Evolutionary conservation across 2,113 vertebrate genomes (phyloP).

Genomic region (Megaceryle maxima): DNA sequence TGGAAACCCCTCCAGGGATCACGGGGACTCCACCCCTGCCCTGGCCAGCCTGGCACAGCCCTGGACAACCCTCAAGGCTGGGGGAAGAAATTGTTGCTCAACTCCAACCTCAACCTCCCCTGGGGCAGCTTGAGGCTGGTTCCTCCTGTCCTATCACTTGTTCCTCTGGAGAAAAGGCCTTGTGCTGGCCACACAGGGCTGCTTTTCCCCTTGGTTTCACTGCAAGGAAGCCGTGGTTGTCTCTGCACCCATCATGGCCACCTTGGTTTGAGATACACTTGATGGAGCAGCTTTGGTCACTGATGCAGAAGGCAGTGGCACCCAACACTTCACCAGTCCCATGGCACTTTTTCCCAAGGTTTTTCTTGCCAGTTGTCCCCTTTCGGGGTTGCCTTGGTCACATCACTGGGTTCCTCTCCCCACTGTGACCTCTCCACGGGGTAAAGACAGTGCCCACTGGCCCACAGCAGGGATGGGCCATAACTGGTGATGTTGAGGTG

Average conservation of each 20-base stretch:
- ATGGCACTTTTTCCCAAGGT: too few species aligned
- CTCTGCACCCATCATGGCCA: background rate
- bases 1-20: too few species aligned
- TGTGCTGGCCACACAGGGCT: background rate
- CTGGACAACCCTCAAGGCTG: too few species aligned
- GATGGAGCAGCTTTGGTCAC: background rate
- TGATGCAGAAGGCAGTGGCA: too few species aligned
- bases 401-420: rapidly evolving
- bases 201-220: background rate
- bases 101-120: too few species aligned
- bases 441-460: background rate
- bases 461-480: rapidly evolving
- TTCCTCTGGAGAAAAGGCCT: background rate
- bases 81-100: too few species aligned
- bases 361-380: background rate
- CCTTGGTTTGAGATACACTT: background rate
- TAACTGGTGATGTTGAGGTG: rapidly evolving
- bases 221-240: background rate
- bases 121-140: too few species aligned
- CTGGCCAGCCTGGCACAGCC: too few species aligned
- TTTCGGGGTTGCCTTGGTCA: background rate
- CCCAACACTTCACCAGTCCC: background rate
- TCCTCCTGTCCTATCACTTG: too few species aligned
- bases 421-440: rapidly evolving
- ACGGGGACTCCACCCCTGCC: too few species aligned